Evolutionary conservation across 2,888 invertebrate genomes (phyloP), one percentile per base, ranked within the genome.

Genomic region (Salticus scenicus): DNA sequence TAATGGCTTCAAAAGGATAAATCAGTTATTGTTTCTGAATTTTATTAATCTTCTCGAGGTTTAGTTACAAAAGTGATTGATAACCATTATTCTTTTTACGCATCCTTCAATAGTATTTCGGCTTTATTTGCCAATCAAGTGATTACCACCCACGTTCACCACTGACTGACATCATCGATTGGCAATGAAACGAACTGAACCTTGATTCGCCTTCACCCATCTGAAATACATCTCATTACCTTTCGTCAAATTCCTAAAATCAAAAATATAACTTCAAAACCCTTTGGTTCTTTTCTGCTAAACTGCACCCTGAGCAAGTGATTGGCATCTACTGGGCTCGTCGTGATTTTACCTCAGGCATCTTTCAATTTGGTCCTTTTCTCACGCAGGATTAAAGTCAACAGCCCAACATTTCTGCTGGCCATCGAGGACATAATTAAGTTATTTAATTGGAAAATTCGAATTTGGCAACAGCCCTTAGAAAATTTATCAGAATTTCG

Each of bases 331-430:
- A 24, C 73, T 37, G 37, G 73, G 67, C 41, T 42, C 75, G 67
- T 81, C 81, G 81, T 81, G 81, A 81, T 81, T 74, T 74, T 10
- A 69, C 81, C 70, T 30, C 27, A 20, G 81, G 69, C 67, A 51
- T 27, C 57, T 41, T 70, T 51, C 28, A 30, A 0, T 74, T 57
- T 37, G 57, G 4, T 8, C 51, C 75, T 47, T 74, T 80, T 80
- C 75, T 81, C 81, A 75, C 75, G 81, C 74, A 57, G 51, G 30
- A 73, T 67, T 73, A 74, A 80, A 80, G 80, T 80, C 80, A 80
- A 80, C 80, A 80, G 73, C 73, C 73, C 74, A 73, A 57, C 73
- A 57, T 42, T 31, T 73, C 66, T 66, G 51, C 80, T 73, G 80
- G 73, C 80, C 73, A 80, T 80, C 80, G 67, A 73, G 57, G 33